A percentile compares a stretch with the other conserved stretches of the same genome.
phyloP scores from a whole-genome alignment of 2,113 vertebrate genomes.

The Leucoraja erinaceus region DNA sequence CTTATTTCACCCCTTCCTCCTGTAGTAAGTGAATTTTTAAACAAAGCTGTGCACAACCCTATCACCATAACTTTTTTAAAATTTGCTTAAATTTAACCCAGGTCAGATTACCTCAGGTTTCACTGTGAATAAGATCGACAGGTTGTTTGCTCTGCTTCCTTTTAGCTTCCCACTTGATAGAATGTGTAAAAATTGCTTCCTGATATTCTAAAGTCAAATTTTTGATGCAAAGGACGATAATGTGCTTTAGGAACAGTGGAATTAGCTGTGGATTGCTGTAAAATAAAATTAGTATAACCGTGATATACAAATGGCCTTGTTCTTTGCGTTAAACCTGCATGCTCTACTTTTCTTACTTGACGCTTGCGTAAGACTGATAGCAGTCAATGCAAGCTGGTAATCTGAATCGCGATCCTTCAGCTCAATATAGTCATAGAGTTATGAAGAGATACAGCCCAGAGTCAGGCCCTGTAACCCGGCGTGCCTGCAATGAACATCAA shows the following conservation, averaged over 20 bases:
- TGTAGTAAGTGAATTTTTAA: not conserved
- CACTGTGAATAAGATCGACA: not conserved
- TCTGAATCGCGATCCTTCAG: not conserved
- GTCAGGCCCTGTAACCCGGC: no score
- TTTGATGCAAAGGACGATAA: not conserved
- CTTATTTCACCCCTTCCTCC: not conserved
- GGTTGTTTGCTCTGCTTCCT: not conserved
- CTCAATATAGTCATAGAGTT: not conserved
- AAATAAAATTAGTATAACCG: not conserved
- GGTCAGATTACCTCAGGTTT: no score
- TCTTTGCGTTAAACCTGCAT: not conserved
- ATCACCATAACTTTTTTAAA: not conserved
- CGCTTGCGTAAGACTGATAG: no score
- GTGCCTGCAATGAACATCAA: no score
- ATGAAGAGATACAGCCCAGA: no score
- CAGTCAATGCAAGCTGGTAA: not conserved
- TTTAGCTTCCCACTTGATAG: not conserved
- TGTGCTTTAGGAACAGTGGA: not conserved
- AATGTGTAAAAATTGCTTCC: not conserved
- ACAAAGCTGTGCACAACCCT: not conserved
- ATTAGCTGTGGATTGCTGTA: not conserved
- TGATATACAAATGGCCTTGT: not conserved
- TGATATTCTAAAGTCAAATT: not conserved
- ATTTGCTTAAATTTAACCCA: not conserved
- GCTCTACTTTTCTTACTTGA: not conserved